phyloP scores from a whole-genome alignment of 2,113 vertebrate genomes.

The Smithornis capensis region DNA sequence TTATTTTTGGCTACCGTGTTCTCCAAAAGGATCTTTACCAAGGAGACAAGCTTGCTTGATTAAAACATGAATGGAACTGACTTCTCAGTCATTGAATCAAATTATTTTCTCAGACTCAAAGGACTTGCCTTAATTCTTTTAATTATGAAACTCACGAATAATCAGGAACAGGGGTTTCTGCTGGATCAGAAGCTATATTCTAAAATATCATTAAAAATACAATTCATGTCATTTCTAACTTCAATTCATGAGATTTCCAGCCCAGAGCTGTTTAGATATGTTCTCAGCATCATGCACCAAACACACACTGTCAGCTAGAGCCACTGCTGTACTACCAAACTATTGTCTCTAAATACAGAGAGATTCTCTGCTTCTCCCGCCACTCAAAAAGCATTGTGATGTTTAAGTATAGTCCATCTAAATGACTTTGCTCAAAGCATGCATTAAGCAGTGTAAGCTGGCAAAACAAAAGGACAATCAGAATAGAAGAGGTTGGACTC shows the following conservation, averaged over 20 bases:
- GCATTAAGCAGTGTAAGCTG: neutral
- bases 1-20: conserved; percentile 1
- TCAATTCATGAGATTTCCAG: neutral
- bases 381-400: neutral
- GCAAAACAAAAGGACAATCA: conserved; percentile 27
- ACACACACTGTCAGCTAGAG: neutral
- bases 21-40: neutral
- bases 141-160: neutral
- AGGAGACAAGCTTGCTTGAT: neutral
- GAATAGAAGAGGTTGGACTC: conserved; percentile 48
- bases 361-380: neutral
- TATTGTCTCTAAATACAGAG: neutral
- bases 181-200: neutral
- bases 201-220: conserved; percentile 1
- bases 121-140: conserved; percentile 32
- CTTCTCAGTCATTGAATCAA: conserved; percentile 26
- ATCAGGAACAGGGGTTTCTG: neutral
- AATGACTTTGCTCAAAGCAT: neutral
- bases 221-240: neutral
- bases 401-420: neutral
- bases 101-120: conserved; percentile 32
- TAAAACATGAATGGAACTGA: conserved; percentile 13
- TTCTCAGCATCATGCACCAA: neutral
- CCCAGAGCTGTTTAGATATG: neutral
- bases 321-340: neutral